phyloP scores from a whole-genome alignment of 2,888 invertebrate species.

The Diaprepes abbreviatus region DNA sequence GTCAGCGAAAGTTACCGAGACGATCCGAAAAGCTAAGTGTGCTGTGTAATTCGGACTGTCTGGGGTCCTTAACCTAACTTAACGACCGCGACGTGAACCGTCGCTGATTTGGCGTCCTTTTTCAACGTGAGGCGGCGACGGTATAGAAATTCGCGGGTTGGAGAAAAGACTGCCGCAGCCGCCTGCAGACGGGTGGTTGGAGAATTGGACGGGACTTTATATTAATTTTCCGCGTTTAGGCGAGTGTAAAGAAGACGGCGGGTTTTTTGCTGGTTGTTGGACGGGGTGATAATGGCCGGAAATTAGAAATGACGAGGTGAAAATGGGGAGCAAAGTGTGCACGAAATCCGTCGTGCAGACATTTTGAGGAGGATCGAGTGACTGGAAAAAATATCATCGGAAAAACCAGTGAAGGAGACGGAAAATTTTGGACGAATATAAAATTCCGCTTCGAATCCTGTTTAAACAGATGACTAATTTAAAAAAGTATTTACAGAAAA shows the following conservation, averaged over 20 bases:
- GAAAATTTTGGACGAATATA: background rate
- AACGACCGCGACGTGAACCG: conserved; percentile 64
- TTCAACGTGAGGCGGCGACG: conserved; percentile 45
- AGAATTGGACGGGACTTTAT: conserved; percentile 25
- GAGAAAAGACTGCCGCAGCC: conserved; percentile 27
- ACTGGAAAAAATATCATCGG: conserved; percentile 11
- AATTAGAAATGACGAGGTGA: conserved; percentile 34
- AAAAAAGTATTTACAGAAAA: too few species aligned
- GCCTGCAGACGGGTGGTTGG: conserved; percentile 23
- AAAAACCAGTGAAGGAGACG: conserved; percentile 6
- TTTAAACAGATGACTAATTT: too few species aligned
- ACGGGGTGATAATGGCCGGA: conserved; percentile 38
- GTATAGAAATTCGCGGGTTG: conserved; percentile 19
- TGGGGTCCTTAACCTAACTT: conserved; percentile 70
- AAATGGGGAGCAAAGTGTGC: conserved; percentile 17
- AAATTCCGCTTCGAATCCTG: too few species aligned
- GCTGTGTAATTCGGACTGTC: conserved; percentile 66
- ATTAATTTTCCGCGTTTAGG: conserved; percentile 31
- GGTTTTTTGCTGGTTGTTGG: conserved; percentile 22
- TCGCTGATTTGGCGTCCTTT: conserved; percentile 48
- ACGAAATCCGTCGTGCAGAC: conserved; percentile 21
- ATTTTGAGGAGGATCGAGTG: conserved; percentile 1
- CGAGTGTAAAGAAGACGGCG: conserved; percentile 27
- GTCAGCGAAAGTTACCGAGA: conserved; percentile 45
- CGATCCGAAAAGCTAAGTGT: conserved; percentile 33